Evolutionary conservation across 2,797 vertebrate species (phyloP), one percentile per base, ranked within the genome.

Genomic region (Enteromius fasciolatus): DNA sequence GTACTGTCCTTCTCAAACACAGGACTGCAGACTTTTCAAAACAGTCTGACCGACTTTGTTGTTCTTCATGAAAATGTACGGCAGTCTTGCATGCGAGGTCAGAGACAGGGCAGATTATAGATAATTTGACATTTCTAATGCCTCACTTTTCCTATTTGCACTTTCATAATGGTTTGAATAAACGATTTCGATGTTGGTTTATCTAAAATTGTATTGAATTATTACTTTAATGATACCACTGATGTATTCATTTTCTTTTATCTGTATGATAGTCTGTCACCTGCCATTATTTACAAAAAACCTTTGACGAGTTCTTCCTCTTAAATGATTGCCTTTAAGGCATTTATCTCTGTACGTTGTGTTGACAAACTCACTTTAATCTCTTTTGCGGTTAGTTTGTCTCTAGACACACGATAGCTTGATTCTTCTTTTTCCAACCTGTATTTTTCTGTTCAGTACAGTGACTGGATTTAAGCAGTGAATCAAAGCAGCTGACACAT

Each of bases 11-110:
- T 20, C 48, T 76, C 25, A 54, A 66, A 63, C 61, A 74, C 28
- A 61, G 23, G 72, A 75, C 33, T 39, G 48, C 70, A 82, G 72
- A 67, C 80, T 76, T 75, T 76, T 76, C 80, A 82, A 76, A 82
- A 25, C 72, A 76, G 63, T 54, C 80, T 67, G 50, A 10, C 25
- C 5, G 23, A 52, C 63, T 64, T 9, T 78, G 76, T 78, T 79
- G 82, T 83, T 83, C 20, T 57, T 83, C 46, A 72, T 77, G 82
- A 20, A 83, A 83, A 83, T 76, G 52, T 73, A 73, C 36, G 31
- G 76, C 48, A 76, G 18, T 83, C 76, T 63, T 72, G 75, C 52
- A 83, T 73, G 82, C 46, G 8, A 70, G 48, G 54, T 39, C 72
- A 78, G 36, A 78, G 41, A 78, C n/a, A 46, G 61, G 48, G 18